phyloP scores from a whole-genome alignment of 2,113 vertebrate genomes.

The Smithornis capensis region DNA sequence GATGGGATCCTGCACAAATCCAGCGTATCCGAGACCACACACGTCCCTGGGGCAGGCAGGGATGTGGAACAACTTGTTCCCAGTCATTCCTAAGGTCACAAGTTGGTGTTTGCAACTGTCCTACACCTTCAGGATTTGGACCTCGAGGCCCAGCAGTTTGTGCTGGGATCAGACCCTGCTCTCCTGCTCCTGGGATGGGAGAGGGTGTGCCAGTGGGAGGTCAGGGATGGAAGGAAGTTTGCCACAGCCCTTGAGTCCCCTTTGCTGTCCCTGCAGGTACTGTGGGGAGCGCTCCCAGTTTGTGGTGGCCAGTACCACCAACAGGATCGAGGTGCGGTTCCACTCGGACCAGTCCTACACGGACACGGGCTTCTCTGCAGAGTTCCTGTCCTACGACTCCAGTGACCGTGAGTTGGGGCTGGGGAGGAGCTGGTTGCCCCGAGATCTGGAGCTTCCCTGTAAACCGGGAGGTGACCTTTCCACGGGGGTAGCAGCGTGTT shows the following conservation, averaged over 20 bases:
- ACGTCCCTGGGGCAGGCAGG: neutral
- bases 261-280: slow-evolving; percentile 63
- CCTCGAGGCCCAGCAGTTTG: neutral
- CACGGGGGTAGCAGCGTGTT: accelerated
- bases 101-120: neutral
- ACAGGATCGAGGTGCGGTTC: slow-evolving; percentile 78
- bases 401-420: slow-evolving; percentile 81
- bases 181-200: neutral
- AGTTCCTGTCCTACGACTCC: slow-evolving; percentile 78
- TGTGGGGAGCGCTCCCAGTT: slow-evolving; percentile 76
- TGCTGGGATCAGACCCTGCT: neutral
- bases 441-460: neutral
- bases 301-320: slow-evolving; percentile 73
- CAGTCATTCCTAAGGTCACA: neutral
- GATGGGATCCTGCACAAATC: neutral
- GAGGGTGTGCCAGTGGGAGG: neutral
- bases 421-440: too few relatives aligned
- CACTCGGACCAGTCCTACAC: slow-evolving; percentile 83
- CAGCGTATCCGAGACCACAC: neutral
- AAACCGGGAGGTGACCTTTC: neutral
- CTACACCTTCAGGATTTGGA: neutral
- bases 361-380: slow-evolving; percentile 84
- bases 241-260: neutral
- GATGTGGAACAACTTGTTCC: neutral
- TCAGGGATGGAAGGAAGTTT: neutral